A percentile compares a stretch with the other conserved stretches of the same genome.
phyloP scores from a whole-genome alignment of 2,113 vertebrate species.

The Cromileptes altivelis region DNA sequence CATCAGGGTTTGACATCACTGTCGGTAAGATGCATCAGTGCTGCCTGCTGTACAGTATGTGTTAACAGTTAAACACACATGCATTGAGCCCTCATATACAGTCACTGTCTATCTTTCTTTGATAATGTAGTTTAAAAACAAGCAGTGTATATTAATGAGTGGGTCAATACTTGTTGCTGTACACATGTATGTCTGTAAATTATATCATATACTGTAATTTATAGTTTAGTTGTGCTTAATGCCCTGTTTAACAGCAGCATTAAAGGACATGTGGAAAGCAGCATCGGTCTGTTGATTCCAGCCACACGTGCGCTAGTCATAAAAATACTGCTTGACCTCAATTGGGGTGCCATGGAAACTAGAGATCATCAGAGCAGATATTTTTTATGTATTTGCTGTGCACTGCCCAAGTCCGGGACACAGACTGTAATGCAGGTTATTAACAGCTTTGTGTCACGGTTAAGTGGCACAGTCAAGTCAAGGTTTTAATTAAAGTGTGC shows the following conservation, averaged over 20 bases:
- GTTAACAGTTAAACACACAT: background rate
- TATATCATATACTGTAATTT: background rate
- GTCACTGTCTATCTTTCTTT: background rate
- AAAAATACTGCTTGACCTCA: slow-evolving; percentile 77
- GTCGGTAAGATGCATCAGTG: slow-evolving; percentile 4
- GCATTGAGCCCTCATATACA: background rate
- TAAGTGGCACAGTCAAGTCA: background rate
- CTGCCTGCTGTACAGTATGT: background rate
- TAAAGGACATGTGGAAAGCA: slow-evolving; percentile 39
- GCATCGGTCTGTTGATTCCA: slow-evolving; percentile 76
- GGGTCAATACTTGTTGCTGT: background rate
- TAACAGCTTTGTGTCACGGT: background rate
- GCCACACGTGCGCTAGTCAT: slow-evolving; percentile 63
- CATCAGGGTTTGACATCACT: background rate
- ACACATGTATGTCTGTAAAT: background rate
- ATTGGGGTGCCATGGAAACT: slow-evolving; percentile 79
- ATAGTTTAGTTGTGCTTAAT: slow-evolving; percentile 44
- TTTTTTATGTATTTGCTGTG: background rate
- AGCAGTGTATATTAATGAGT: background rate
- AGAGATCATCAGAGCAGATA: background rate
- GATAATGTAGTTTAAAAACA: background rate
- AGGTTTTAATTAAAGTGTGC: background rate
- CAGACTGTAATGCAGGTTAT: background rate
- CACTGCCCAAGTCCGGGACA: background rate
- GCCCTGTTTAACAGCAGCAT: slow-evolving; percentile 60